Evolutionary conservation across 1,140 invertebrate species (phyloP).

Genomic region (Panulirus ornatus): DNA sequence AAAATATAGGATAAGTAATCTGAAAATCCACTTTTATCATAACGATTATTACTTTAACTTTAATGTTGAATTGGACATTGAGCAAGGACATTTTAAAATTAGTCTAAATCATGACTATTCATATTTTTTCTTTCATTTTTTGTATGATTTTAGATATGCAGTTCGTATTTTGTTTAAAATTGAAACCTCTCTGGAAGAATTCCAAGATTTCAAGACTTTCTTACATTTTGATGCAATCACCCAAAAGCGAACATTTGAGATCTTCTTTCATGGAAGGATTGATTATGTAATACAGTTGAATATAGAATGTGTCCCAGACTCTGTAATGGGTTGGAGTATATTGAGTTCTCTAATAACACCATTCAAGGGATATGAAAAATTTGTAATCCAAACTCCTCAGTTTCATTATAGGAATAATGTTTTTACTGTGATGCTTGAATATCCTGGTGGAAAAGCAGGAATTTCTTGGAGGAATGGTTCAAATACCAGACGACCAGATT

Average conservation of each 20-base stretch:
- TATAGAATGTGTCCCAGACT: constrained; percentile 8
- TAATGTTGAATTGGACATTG: neutral
- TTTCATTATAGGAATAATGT: neutral
- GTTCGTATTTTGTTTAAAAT: neutral
- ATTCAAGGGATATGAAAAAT: constrained; percentile 38
- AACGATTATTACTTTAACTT: neutral
- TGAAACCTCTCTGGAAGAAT: neutral
- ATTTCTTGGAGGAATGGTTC: neutral
- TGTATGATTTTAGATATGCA: neutral
- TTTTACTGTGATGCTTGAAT: constrained; percentile 37
- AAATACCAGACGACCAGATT: neutral
- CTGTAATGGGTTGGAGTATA: constrained; percentile 20
- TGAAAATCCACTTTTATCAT: neutral
- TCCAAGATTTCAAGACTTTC: neutral
- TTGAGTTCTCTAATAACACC: constrained; percentile 14
- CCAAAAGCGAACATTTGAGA: too few species aligned
- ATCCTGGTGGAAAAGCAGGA: constrained; percentile 44
- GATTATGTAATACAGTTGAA: neutral
- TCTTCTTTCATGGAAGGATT: neutral
- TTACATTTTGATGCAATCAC: too few species aligned
- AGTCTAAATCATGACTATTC: neutral
- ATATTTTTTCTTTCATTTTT: neutral
- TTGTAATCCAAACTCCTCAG: constrained; percentile 22
- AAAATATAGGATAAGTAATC: neutral
- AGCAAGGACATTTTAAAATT: neutral